Percentiles rank a stretch among this genome's conserved stretches.
phyloP scores from a whole-genome alignment of 2,888 invertebrate species.

The Bombylius major region DNA sequence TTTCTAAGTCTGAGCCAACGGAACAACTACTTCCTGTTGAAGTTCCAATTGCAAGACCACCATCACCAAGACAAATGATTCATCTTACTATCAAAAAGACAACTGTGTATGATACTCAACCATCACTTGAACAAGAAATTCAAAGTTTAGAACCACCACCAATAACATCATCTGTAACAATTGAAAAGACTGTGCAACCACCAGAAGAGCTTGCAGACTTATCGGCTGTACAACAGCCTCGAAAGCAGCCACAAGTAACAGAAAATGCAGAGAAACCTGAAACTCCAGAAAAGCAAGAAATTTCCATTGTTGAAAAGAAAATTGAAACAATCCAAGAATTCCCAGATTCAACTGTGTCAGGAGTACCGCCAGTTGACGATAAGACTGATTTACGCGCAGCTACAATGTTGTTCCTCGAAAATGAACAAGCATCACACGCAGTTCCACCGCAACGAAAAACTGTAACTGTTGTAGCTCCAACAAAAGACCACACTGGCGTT shows the following conservation, averaged over 20 bases:
- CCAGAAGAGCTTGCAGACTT: not conserved
- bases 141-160: not conserved
- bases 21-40: conserved; percentile 11
- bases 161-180: not conserved
- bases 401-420: conserved; percentile 30
- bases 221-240: not conserved
- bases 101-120: conserved; percentile 25
- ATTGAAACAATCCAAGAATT: too few species aligned
- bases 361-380: not conserved
- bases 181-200: not conserved
- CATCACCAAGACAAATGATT: conserved; percentile 18
- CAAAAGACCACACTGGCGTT: conserved; percentile 32
- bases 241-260: too few species aligned
- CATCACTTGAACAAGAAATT: conserved; percentile 12
- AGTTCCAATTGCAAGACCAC: conserved; percentile 9
- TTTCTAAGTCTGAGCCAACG: not conserved
- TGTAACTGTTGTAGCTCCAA: conserved; percentile 30
- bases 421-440: conserved; percentile 20
- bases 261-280: too few species aligned
- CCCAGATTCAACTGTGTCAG: not conserved
- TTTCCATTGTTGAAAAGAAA: not conserved
- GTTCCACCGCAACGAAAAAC: conserved; percentile 21
- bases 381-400: conserved; percentile 22
- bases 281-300: not conserved
- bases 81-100: conserved; percentile 28